Base-by-base conservation (phyloP, 2,888 invertebrate species). In the Stenoptilia bipunctidactyla region DNA sequence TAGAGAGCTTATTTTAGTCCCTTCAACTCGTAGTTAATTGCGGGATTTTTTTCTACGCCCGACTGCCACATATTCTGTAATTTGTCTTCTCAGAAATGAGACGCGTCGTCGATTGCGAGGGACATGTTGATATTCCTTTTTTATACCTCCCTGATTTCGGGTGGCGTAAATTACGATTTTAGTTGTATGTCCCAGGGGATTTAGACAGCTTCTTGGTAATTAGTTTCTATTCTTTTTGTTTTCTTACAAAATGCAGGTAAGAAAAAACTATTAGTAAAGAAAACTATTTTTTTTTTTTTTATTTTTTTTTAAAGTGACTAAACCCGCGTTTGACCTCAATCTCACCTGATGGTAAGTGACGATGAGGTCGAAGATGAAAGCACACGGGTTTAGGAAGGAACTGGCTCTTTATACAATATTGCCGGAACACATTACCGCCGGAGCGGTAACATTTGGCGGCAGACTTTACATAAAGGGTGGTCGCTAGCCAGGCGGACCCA, bases 81-180 rank as follows among this genome's bases (percentile, higher is more conserved):
- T 83, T 83, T 83, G 82, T 83, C 82, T 83, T 83, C 82, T 57
- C 58, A 79, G 82, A 83, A 83, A 83, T 82, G 82, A 80, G 80
- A 69, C 82, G 79, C 76, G 80, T 83, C 82, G 79, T 79, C 82
- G 76, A 66, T 73, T 70, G 71, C 71, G 66, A 64, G 69, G 58
- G 80, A 77, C 77, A 75, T 76, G 76, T 75, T 73, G 75, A 74
- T 75, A 63, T 64, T 46, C 50, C 53, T 56, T 65, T 66, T 67
- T 65, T 64, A 61, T 69, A 63, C 69, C 74, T 74, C 72, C 67
- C 71, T 63, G 66, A 69, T 73, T 74, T 72, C 63, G 61, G 55
- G 53, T 53, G 66, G 73, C 77, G 79, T 82, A 82, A 82, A 82
- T 82, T 77, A 77, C 77, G 68, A n/a, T 71, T 75, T 74, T 71